A percentile compares a stretch with the other conserved stretches of the same genome.
phyloP scores from a whole-genome alignment of 2,797 vertebrate genomes.

The Sebastes trivittatus region DNA sequence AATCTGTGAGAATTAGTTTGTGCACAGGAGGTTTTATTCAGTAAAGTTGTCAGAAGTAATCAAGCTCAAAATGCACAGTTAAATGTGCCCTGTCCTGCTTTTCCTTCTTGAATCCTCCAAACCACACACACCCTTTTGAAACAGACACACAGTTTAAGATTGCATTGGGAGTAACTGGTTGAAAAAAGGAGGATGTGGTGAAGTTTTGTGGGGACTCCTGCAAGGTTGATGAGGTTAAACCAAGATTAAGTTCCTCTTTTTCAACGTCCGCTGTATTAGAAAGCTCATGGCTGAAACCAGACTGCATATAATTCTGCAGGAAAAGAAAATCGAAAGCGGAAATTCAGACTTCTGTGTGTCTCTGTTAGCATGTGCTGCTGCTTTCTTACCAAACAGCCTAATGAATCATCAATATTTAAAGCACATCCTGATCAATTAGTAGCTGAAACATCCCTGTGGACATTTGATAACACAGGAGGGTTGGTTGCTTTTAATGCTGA shows the following conservation, averaged over 20 bases:
- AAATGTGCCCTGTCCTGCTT: background rate
- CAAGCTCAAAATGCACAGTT: background rate
- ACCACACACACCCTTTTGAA: background rate
- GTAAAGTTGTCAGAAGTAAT: background rate
- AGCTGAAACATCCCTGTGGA: background rate
- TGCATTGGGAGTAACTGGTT: background rate
- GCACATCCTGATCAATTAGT: background rate
- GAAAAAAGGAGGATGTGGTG: background rate
- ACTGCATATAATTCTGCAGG: background rate
- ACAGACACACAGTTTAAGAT: background rate
- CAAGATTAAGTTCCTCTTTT: slow-evolving; percentile 40
- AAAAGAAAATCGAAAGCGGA: background rate
- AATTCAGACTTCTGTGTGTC: background rate
- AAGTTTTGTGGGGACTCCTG: background rate
- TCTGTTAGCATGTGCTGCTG: background rate
- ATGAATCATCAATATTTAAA: slow-evolving; percentile 36
- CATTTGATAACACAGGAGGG: background rate
- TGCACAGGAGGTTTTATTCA: background rate
- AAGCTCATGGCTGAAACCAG: background rate
- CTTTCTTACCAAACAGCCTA: background rate
- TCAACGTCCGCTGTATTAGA: background rate
- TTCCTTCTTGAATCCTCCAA: background rate
- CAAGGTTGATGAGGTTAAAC: background rate
- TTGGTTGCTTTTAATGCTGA: background rate
- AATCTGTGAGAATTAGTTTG: background rate